Evolutionary conservation across 2,888 invertebrate species (phyloP), one percentile per base, ranked within the genome.

Genomic region (Hoplodrina blanda): DNA sequence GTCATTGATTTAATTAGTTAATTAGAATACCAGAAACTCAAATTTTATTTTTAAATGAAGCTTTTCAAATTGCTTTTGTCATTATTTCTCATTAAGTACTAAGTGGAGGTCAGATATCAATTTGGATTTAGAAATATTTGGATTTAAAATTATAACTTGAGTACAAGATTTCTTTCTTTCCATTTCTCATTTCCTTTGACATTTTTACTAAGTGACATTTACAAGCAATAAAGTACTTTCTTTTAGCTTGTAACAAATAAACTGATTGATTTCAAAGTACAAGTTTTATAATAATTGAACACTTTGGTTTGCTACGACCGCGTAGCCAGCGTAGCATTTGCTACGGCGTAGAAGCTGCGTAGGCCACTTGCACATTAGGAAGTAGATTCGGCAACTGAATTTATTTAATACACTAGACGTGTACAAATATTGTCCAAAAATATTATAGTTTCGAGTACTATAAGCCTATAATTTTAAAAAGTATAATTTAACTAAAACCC

Each of bases 1-100:
- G 52, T 70, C 56, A 57, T 53, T 63, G 57, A 66, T 69, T 71
- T 55, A 64, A 73, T 81, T 71, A 55, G 68, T 66, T 74, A 72
- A 60, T 52, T 13, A 61, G 62, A 37, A 20, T 25, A 30, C 2
- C 25, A 61, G 66, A 56, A 37, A 33, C 11, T 69, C 33, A 30
- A 69, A 59, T 57, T 69, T 66, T 41, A 44, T 54, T 55, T 53
- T 62, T 37, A 44, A 69, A 63, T 37, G 37, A 57, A 67, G 33
- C 50, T 33, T 4, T 54, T 7, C 1, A 20, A 62, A 52, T 66
- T 62, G 50, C 37, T 76, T 62, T 52, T 41, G 46, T 33, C 69
- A 13, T 19, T 33, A 44, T 53, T 52, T 61, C 53, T 41, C 10
- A 17, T 49, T 50, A n/a, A n/a, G n/a, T n/a, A 52, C n/a, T 44